Conservation (phyloP, 2,113 vertebrate species). For the Prolemur simus region DNA sequence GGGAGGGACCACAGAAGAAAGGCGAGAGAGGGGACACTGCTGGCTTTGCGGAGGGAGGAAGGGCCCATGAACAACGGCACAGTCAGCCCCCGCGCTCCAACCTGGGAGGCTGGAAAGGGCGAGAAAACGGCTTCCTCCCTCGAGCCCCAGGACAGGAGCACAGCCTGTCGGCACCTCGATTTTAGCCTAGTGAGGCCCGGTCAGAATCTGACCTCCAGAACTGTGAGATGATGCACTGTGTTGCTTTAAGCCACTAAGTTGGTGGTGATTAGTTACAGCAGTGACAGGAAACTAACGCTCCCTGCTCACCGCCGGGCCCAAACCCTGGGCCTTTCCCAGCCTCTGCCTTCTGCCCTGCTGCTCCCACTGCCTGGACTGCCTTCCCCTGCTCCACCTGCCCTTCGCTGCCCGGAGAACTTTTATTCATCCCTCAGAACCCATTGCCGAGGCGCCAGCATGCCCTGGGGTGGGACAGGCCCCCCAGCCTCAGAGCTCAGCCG, state of each 20-base stretch:
- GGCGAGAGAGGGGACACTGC: rapidly evolving
- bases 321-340: neutral
- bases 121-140: rapidly evolving
- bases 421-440: neutral
- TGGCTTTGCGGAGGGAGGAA: rapidly evolving
- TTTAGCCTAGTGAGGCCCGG: neutral
- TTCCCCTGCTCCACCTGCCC: neutral
- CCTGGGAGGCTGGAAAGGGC: rapidly evolving
- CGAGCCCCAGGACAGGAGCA: rapidly evolving
- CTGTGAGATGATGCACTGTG: rapidly evolving
- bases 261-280: neutral
- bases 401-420: neutral
- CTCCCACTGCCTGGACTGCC: neutral
- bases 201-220: neutral
- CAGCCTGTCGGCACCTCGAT: rapidly evolving
- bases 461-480: rapidly evolving
- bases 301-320: rapidly evolving
- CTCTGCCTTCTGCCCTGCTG: neutral
- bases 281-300: rapidly evolving
- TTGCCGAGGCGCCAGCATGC: neutral
- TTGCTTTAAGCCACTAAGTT: rapidly evolving
- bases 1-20: rapidly evolving
- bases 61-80: neutral
- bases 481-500: rapidly evolving
- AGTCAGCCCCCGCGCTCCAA: rapidly evolving